A percentile compares a stretch with the other conserved stretches of the same genome.
Conservation (phyloP, 2,113 vertebrate species). For the Rhea americana region DNA sequence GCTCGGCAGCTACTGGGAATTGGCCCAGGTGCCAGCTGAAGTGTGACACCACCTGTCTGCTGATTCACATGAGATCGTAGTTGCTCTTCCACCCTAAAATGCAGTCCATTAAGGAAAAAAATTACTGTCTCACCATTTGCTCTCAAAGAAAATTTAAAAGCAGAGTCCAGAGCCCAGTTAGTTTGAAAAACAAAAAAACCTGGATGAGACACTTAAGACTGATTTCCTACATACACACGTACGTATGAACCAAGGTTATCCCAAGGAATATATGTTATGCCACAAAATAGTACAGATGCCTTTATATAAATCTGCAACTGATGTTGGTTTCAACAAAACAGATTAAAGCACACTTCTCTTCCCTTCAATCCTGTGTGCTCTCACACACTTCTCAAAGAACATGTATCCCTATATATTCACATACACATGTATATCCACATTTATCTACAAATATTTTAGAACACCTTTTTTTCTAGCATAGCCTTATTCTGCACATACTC, state of each 20-base stretch:
- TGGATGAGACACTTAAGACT: neutral
- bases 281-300: neutral
- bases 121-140: neutral
- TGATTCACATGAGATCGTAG: neutral
- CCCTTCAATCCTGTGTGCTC: neutral
- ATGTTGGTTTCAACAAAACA: neutral
- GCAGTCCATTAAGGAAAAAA: neutral
- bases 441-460: neutral
- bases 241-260: neutral
- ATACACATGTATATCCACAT: rapidly evolving
- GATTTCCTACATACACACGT: neutral
- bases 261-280: neutral
- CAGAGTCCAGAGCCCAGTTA: neutral
- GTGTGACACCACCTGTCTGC: neutral
- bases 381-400: neutral
- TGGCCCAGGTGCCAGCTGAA: neutral
- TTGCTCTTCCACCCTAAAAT: neutral
- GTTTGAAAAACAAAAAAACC: neutral
- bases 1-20: neutral
- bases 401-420: rapidly evolving
- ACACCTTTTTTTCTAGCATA: neutral
- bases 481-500: neutral
- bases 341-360: neutral
- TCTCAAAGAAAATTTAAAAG: neutral
- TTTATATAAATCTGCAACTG: rapidly evolving